Evolutionary conservation across 2,888 invertebrate species (phyloP), one percentile per base, ranked within the genome.

Genomic region (Parochlus steinenii): DNA sequence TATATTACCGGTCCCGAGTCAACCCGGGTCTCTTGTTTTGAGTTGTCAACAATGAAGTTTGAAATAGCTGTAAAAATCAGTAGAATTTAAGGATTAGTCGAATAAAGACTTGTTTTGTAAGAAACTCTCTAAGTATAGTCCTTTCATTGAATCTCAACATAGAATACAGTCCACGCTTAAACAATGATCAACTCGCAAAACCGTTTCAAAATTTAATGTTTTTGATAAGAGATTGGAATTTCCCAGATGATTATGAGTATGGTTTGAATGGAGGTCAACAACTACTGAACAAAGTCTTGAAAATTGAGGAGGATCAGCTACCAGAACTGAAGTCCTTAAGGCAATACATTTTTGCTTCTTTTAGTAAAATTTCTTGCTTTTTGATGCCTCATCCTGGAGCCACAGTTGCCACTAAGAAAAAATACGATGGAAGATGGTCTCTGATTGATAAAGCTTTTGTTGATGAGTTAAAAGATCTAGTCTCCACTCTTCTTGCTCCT

Each of bases 381-480:
- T n/a, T 39, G 11, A 39, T 39, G 39, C 39, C 39, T 8, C 19
- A 32, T 28, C 39, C 39, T 12, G 39, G 39, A n/a, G 31, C 26
- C 12, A 15, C 20, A 5, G 33, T 26, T 4, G 18, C 32, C 4
- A 20, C 11, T 10, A 28, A 35, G n/a, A 22, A 29, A 16, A 10
- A 14, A 4, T 39, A 31, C 20, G 29, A 29, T 26, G 39, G 39
- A 6, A 12, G 20, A n/a, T 34, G 34, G 34, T 12, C 14, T 4
- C 29, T 24, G 10, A 39, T 39, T 20, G 39, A 39, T 19, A 31
- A 32, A n/a, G 39, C 35, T 25, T 39, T 39, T 36, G 29, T 24
- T 8, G 32, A 32, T 10, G 17, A 11, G 10, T 11, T 39, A 12
- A 29, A 32, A 19, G 36, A 33, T 11, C 19, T 39, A 1, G 5